Base-by-base conservation (phyloP, 2,113 vertebrate genomes). In the Phrynosoma platyrhinos region DNA sequence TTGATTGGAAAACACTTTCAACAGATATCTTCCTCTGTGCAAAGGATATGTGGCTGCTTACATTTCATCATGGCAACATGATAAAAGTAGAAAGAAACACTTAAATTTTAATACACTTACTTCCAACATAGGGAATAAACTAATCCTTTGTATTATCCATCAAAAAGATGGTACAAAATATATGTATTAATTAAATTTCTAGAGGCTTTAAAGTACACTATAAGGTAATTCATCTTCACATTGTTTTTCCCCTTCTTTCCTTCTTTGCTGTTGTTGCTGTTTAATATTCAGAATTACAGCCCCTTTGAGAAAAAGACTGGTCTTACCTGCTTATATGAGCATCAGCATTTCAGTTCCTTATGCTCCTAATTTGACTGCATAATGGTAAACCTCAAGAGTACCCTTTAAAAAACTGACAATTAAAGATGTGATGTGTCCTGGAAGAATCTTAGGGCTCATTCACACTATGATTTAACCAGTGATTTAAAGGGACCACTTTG, bases 1-100 rank as follows among this genome's bases (percentile, higher is more conserved):
- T 91, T 90, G n/a, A 91, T 8, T 92, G 90, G 89, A 95, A 94
- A 89, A 83, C 83, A 93, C 94, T 95, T 92, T 90, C 91, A 96
- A 88, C 87, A 92, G 83, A 91, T 94, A 91, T 91, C 90, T 84
- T 91, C 81, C 86, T 92, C n/a, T 25, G 64, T 13, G 1, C 84
- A 23, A 85, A 79, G 36, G 10, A 89, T 91, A 80, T 69, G 74
- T 90, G 47, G 23, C 40, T 90, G 84, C 83, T 80, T 80, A 87
- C 64, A 66, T 53, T 62, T 87, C 87, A 87, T 91, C 91, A 93
- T 94, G 91, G 91, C 87, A 84, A 89, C 75, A 88, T 42, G 69
- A 90, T 47, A 20, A 91, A 93, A 91, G 71, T 91, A 93, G 80
- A 85, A 91, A 91, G 78, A 68, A 75, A 64, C 20, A 58, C 72